Evolutionary conservation across 2,113 vertebrate genomes (phyloP).

Genomic region (Zapus hudsonius): DNA sequence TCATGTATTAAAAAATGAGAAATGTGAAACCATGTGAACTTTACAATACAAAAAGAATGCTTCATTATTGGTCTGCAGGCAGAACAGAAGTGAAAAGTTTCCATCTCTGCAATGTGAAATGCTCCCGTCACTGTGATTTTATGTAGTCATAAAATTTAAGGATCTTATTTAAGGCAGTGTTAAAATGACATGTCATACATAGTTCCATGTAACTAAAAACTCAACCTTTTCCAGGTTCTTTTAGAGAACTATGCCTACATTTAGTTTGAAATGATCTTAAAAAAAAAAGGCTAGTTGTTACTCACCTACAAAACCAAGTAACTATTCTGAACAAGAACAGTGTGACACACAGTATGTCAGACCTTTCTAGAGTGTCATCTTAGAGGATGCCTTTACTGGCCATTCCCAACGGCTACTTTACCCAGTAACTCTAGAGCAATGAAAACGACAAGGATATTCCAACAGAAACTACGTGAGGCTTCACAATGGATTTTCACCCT

Average conservation of each 20-base stretch:
- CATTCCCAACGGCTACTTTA: background rate
- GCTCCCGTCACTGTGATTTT: background rate
- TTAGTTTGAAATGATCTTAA: conserved; percentile 44
- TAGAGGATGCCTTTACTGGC: background rate
- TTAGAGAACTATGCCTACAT: background rate
- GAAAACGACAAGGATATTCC: background rate
- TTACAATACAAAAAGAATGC: background rate
- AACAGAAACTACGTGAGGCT: background rate
- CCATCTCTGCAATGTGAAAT: background rate
- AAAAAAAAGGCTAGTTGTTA: background rate
- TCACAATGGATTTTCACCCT: background rate
- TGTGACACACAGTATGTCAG: too few species aligned
- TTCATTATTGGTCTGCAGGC: background rate
- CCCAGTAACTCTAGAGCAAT: background rate
- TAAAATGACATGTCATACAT: background rate
- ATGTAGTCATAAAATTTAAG: background rate
- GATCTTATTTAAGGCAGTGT: background rate
- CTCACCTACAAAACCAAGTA: background rate
- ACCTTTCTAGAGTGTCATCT: background rate
- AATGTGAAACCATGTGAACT: background rate
- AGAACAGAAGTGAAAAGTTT: background rate
- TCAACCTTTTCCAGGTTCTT: too few species aligned
- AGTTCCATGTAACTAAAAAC: background rate
- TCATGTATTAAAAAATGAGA: background rate
- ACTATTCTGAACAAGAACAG: background rate